Evolutionary conservation across 1,140 invertebrate genomes (phyloP).

Genomic region (Sipha flava): DNA sequence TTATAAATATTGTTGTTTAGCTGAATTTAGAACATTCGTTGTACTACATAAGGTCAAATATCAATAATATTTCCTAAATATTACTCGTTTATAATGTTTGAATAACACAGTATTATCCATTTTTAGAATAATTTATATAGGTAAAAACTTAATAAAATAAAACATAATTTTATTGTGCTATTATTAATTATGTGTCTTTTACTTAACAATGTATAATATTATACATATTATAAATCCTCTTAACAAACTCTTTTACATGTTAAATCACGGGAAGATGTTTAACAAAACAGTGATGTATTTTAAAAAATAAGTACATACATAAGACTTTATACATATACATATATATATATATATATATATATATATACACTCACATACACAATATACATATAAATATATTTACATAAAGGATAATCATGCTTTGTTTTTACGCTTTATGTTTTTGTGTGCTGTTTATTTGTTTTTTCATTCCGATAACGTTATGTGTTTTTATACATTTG

Average conservation of each 20-base stretch:
- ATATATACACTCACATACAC: no score
- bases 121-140: conserved; percentile 28
- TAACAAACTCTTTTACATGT: background rate
- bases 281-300: background rate
- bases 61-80: conserved; percentile 31
- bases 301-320: background rate
- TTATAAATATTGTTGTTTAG: conserved; percentile 26
- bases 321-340: background rate
- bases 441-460: background rate
- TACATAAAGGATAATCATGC: background rate
- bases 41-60: conserved; percentile 26
- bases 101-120: conserved; percentile 9
- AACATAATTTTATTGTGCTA: conserved; percentile 27
- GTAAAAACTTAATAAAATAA: conserved; percentile 16
- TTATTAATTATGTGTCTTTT: conserved; percentile 1
- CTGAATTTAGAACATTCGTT: conserved; percentile 26
- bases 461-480: background rate
- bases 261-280: background rate
- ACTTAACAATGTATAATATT: background rate
- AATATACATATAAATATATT: no score
- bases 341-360: no score
- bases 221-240: no score
- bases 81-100: conserved; percentile 23
- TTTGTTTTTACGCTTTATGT: conserved; percentile 12
- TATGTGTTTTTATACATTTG: conserved; percentile 6